Evolutionary conservation across 2,113 vertebrate species (phyloP), one percentile per base, ranked within the genome.

Genomic region (Neopipo cinnamomea): DNA sequence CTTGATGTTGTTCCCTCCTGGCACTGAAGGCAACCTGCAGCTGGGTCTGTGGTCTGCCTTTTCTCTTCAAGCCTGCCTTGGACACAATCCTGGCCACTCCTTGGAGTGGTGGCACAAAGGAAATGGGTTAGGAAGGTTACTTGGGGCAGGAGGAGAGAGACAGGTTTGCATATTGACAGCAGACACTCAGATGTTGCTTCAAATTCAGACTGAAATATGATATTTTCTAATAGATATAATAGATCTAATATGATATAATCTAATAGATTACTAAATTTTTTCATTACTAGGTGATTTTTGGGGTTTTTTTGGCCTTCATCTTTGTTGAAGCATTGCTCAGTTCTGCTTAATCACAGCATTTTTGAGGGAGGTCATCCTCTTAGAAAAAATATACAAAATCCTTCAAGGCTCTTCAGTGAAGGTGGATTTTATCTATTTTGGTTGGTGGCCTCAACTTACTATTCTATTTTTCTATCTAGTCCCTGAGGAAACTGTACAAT

Each of bases 1-100:
- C 20, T 11, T 33, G 39, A 31, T 5, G 1, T 13, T 4, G 11
- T n/a, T 20, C 24, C 22, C 11, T 78, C 11, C 15, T 78, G 66
- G 24, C 2, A 5, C 65, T 41, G 41, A 42, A 53, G 30, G 47
- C 28, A n/a, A 42, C 13, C 47, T 49, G 52, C 16, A 67, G 41
- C 23, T 24, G 8, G 25, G 46, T 19, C n/a, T 78, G n/a, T 37
- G 17, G 31, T 11, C 31, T 49, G 25, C 1, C 1, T 10, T 89
- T 4, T 24, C 3, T 33, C n/a, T 49, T 13, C 53, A 42, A 61
- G 13, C 50, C 31, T 56, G 28, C 24, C 12, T 33, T 50, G 31
- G 35, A 25, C 0, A 3, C 14, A 27, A 1, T 16, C 17, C 20
- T 31, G 61, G 23, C 37, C 1, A 4, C 1, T 1, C 15, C 1